Percentiles rank a stretch among this genome's conserved stretches.
Conservation (phyloP, 2,797 vertebrate genomes). For the Helostoma temminkii region DNA sequence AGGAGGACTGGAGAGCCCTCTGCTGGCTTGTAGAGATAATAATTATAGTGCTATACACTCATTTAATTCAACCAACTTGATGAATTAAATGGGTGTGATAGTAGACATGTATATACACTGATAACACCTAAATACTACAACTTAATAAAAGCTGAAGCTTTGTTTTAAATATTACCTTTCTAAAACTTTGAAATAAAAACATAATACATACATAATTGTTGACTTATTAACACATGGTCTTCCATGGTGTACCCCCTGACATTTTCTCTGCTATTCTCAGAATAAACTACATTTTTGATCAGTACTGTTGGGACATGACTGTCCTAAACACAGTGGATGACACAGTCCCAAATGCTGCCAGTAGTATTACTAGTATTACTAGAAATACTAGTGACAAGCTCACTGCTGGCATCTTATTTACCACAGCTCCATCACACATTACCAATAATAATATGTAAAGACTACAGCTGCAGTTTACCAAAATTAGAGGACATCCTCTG, state of each 20-base stretch:
- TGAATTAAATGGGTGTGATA: background rate
- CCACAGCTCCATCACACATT: background rate
- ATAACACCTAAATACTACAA: no score
- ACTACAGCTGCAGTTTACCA: background rate
- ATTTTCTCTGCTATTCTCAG: no score
- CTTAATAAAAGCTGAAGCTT: no score
- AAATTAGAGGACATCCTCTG: slow-evolving; percentile 5
- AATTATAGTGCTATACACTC: no score
- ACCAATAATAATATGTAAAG: background rate
- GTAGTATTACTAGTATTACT: no score
- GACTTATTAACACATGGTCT: no score
- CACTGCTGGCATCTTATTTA: background rate
- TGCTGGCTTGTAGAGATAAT: slow-evolving; percentile 46
- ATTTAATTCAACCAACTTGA: background rate
- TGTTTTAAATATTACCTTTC: no score
- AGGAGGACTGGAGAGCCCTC: slow-evolving; percentile 72
- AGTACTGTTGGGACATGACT: no score
- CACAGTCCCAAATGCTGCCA: background rate
- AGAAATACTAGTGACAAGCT: background rate
- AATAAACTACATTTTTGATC: no score
- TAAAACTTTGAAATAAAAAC: no score
- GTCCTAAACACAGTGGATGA: background rate
- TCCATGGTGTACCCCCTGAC: no score
- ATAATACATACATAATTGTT: no score
- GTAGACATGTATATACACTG: background rate